These are phyloP conservation scores for Burhinus oedicnemus DNA, from an alignment of 2,113 vertebrate genomes.

Conservation along the genomic window DNA sequence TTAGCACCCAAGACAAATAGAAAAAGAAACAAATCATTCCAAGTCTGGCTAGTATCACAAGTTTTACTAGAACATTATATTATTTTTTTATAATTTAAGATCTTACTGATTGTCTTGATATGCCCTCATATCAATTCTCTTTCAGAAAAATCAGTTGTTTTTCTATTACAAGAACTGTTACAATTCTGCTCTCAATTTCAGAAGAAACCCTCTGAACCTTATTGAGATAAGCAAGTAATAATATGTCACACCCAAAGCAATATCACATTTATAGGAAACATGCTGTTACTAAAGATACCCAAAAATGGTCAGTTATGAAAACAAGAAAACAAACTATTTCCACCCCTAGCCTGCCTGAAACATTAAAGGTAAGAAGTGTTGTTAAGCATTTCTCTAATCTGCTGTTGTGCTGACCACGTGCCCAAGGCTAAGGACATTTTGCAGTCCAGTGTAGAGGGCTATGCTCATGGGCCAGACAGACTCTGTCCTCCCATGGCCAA, in stretches of 20 bases:
- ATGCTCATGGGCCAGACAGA: neutral
- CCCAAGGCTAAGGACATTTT: neutral
- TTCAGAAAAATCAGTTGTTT: neutral
- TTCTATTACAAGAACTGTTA: neutral
- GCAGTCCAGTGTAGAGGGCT: neutral
- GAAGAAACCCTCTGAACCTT: neutral
- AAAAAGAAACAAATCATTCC: neutral
- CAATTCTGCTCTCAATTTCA: neutral
- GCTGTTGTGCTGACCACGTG: neutral
- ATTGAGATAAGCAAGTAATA: neutral
- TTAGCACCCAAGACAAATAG: neutral
- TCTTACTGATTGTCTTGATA: neutral
- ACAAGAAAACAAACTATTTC: neutral
- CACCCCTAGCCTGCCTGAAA: neutral
- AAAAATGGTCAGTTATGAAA: neutral
- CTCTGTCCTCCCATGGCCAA: neutral
- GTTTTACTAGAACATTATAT: neutral
- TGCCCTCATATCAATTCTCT: neutral
- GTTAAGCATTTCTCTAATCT: neutral
- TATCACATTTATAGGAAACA: neutral
- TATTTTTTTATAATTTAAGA: neutral
- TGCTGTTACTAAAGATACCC: neutral
- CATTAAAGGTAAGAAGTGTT: neutral
- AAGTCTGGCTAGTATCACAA: neutral
- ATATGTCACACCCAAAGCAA: neutral